These are phyloP conservation scores for Chouioia cunea DNA, from an alignment of 2,888 invertebrate species.

Conservation along the genomic window DNA sequence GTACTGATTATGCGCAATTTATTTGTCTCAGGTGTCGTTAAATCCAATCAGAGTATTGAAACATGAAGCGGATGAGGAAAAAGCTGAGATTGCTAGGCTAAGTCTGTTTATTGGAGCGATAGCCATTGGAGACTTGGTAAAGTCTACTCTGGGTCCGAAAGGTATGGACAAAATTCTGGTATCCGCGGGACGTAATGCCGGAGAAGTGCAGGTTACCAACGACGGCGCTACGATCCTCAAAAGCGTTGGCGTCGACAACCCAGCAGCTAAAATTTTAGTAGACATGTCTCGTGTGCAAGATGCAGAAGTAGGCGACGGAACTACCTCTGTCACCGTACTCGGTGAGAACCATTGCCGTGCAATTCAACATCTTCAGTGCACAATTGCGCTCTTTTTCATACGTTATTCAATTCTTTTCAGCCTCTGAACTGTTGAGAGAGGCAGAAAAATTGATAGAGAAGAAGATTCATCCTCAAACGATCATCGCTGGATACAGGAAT, in stretches of 20 bases:
- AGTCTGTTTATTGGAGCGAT: conserved; percentile 99
- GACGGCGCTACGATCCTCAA: conserved; percentile 99
- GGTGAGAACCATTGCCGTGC: no score
- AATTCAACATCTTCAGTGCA: no score
- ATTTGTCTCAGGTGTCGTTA: conserved; percentile 78
- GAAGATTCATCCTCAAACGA: conserved; percentile 98
- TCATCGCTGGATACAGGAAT: conserved; percentile 94
- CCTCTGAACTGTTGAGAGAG: conserved; percentile 93
- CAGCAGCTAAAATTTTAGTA: conserved; percentile 98
- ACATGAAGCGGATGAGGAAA: conserved; percentile 97
- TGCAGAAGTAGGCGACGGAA: conserved; percentile 99
- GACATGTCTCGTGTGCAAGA: conserved; percentile 99
- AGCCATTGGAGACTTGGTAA: conserved; percentile 98
- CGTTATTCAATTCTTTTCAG: conserved; percentile 69
- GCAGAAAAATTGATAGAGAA: conserved; percentile 94
- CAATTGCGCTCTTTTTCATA: not conserved
- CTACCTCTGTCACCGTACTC: conserved; percentile 97
- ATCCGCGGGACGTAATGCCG: conserved; percentile 82
- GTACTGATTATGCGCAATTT: not conserved
- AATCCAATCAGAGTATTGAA: conserved; percentile 96
- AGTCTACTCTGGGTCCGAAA: conserved; percentile 98
- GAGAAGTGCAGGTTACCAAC: conserved; percentile 95
- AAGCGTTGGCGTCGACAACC: conserved; percentile 97
- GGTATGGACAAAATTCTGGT: conserved; percentile 97
- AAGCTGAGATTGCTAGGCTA: conserved; percentile 95